Percentiles rank a stretch among this genome's conserved stretches.
Evolutionary conservation across 2,113 vertebrate genomes (phyloP).

Genomic region (Lutjanus erythropterus): DNA sequence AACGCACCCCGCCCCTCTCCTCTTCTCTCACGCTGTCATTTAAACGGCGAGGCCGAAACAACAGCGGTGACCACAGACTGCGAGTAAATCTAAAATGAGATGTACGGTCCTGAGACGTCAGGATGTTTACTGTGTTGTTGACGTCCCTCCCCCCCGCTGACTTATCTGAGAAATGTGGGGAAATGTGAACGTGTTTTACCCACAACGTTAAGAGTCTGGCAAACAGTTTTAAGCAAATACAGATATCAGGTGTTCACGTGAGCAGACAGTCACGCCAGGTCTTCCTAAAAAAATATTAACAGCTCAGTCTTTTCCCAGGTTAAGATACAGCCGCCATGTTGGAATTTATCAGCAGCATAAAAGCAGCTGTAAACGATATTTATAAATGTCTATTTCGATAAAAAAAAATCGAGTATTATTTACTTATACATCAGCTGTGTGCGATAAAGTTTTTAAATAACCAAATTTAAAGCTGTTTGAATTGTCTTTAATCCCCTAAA

Average conservation of each 20-base stretch:
- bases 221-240: too few species aligned
- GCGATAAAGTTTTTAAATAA: fast-evolving
- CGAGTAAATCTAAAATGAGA: not conserved
- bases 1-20: conserved; percentile 32
- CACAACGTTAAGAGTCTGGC: too few species aligned
- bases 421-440: not conserved
- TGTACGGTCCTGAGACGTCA: not conserved
- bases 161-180: not conserved
- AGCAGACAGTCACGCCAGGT: not conserved
- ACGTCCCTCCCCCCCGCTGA: too few species aligned
- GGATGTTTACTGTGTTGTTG: too few species aligned
- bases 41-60: conserved; percentile 32
- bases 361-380: not conserved
- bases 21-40: conserved; percentile 77
- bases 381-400: not conserved
- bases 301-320: not conserved
- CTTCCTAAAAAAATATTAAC: not conserved
- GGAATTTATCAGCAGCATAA: not conserved
- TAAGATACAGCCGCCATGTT: not conserved
- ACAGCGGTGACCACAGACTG: not conserved
- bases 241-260: not conserved
- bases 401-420: not conserved
- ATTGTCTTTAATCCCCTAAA: not conserved
- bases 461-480: fast-evolving
- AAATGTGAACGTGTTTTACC: not conserved